Percentiles rank a stretch among this genome's conserved stretches.
Conservation (phyloP, 2,797 vertebrate species). For the Micropoecilia bifurca region DNA sequence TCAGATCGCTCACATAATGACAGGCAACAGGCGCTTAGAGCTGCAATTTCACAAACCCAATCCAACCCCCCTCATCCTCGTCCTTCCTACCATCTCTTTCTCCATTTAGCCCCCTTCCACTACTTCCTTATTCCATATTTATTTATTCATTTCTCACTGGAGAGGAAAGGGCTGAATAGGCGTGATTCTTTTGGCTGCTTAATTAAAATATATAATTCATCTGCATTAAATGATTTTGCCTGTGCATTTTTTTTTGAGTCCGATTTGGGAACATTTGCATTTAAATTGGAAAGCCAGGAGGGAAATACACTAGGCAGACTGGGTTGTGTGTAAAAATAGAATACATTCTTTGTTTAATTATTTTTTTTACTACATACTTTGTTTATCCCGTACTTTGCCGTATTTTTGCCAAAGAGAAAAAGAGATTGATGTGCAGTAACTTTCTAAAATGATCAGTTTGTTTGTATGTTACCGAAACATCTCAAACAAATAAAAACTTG, state of each 20-base stretch:
- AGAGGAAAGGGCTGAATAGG: conserved; percentile 74
- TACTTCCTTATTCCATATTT: conserved; percentile 68
- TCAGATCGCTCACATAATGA: conserved; percentile 76
- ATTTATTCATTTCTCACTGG: conserved; percentile 81
- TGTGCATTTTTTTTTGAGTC: conserved; percentile 72
- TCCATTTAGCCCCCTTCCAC: conserved; percentile 50
- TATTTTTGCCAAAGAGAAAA: conserved; percentile 11
- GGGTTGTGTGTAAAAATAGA: conserved; percentile 46
- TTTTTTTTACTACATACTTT: neutral
- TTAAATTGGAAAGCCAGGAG: conserved; percentile 84
- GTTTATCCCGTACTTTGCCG: neutral
- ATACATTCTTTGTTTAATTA: conserved; percentile 35
- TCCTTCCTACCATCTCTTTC: conserved; percentile 43
- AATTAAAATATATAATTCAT: conserved; percentile 89
- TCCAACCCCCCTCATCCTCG: conserved; percentile 45
- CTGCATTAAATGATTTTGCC: conserved; percentile 75
- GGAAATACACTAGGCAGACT: conserved; percentile 67
- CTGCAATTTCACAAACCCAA: conserved; percentile 67
- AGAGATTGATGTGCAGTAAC: neutral
- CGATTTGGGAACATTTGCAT: conserved; percentile 84
- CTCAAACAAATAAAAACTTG: neutral
- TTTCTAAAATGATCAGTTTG: conserved; percentile 1
- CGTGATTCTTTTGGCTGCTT: conserved; percentile 73
- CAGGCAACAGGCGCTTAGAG: conserved; percentile 62
- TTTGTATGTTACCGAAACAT: neutral